Percentiles rank a stretch among this genome's conserved stretches.
Evolutionary conservation across 2,888 invertebrate genomes (phyloP).

Genomic region (Diplazon laetatorius): DNA sequence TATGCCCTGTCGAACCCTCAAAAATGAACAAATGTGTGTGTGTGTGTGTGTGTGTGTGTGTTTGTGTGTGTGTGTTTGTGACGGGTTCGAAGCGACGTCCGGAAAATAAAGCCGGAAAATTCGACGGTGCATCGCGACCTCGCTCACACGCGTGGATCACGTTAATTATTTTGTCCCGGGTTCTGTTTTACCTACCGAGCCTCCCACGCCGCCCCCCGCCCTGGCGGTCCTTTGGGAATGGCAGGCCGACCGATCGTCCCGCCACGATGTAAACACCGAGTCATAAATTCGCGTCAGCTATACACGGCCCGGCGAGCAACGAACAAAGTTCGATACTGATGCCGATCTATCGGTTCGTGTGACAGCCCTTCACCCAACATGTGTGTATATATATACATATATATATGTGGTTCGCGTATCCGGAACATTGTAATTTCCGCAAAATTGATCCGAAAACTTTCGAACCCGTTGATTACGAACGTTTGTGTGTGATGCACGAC

Average conservation of each 20-base stretch:
- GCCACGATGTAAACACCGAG: conserved; percentile 60
- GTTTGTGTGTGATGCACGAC: too few relatives aligned
- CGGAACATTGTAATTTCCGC: too few relatives aligned
- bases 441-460: too few relatives aligned
- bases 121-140: conserved; percentile 34
- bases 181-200: conserved; percentile 25
- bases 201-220: too few relatives aligned
- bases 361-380: too few relatives aligned
- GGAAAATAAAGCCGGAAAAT: conserved; percentile 57
- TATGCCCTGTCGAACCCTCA: conserved; percentile 24
- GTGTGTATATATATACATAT: too few relatives aligned
- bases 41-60: conserved; percentile 9
- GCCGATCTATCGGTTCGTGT: conserved; percentile 21
- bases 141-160: conserved; percentile 45
- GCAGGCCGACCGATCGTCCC: conserved; percentile 32
- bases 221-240: too few relatives aligned
- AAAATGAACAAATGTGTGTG: conserved; percentile 39
- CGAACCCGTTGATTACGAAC: too few relatives aligned
- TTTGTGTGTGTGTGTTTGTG: conserved; percentile 24
- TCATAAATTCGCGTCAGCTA: conserved; percentile 60
- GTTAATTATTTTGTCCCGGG: conserved; percentile 62
- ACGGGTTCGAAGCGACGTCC: conserved; percentile 10
- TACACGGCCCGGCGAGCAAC: conserved; percentile 32
- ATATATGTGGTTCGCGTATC: too few relatives aligned
- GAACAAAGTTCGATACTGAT: conserved; percentile 38